Evolutionary conservation across 2,797 vertebrate species (phyloP).

Genomic region (Setipinna tenuifilis): DNA sequence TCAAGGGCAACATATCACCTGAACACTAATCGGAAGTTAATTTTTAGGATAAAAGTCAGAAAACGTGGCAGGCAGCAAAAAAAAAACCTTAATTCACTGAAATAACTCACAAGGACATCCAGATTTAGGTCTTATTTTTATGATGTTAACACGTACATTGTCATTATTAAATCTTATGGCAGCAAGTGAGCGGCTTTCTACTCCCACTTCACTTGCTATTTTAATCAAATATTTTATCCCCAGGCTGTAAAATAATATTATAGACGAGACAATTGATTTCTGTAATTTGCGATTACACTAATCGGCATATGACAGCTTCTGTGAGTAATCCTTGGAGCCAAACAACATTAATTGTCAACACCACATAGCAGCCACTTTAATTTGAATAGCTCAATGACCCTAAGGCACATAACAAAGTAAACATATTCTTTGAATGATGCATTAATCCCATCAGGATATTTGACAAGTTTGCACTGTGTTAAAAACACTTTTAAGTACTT

Average conservation of each 20-base stretch:
- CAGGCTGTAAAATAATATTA: background rate
- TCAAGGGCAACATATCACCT: conserved; percentile 48
- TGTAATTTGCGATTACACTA: background rate
- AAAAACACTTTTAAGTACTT: background rate
- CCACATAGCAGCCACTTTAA: background rate
- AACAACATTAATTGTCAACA: background rate
- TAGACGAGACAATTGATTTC: background rate
- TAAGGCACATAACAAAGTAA: background rate
- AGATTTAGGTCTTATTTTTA: no score
- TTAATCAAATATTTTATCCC: background rate
- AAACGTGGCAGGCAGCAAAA: background rate
- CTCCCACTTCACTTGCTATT: background rate
- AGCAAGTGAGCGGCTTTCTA: background rate
- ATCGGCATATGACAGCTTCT: background rate
- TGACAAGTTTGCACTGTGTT: background rate
- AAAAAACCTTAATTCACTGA: background rate
- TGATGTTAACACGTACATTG: background rate
- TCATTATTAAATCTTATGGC: background rate
- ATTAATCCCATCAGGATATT: background rate
- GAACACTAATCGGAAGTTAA: conserved; percentile 28
- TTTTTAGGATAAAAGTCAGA: conserved; percentile 26
- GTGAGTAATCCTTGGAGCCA: background rate
- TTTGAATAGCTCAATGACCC: background rate
- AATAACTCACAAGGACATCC: background rate
- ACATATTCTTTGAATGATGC: background rate